These are phyloP conservation scores for Liposcelis brunnea DNA, from an alignment of 2,888 invertebrate genomes.

Conservation along the genomic window DNA sequence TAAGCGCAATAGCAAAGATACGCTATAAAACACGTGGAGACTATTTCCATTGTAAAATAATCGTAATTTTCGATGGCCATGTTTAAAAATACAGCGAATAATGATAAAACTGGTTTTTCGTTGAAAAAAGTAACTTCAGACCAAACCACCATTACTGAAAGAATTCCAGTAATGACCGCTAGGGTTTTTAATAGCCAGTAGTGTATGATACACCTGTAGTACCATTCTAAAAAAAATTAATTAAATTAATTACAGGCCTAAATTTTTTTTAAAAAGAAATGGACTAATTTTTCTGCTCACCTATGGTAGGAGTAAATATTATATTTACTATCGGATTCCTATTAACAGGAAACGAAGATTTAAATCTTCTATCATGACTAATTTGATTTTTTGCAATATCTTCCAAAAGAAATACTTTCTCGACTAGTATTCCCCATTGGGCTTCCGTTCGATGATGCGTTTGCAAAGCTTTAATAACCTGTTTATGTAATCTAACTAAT, in stretches of 20 bases:
- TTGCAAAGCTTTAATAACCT: constrained; percentile 80
- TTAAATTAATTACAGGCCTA: constrained; percentile 8
- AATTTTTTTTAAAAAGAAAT: constrained; percentile 3
- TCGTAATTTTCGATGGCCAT: constrained; percentile 65
- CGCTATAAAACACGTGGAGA: constrained; percentile 79
- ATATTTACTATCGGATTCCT: constrained; percentile 38
- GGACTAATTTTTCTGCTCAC: constrained; percentile 25
- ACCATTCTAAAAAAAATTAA: constrained; percentile 61
- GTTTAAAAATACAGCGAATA: constrained; percentile 89
- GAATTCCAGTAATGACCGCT: constrained; percentile 50
- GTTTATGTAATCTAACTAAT: constrained; percentile 76
- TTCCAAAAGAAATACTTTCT: constrained; percentile 64
- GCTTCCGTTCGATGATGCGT: constrained; percentile 86
- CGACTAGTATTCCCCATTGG: constrained; percentile 77
- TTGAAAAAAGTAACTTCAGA: constrained; percentile 98
- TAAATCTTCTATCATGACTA: constrained; percentile 38
- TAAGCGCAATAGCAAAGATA: constrained; percentile 97
- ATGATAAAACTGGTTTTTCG: constrained; percentile 75
- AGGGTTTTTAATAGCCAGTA: constrained; percentile 57
- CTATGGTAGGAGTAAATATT: constrained; percentile 47
- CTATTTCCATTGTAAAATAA: constrained; percentile 87
- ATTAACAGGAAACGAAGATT: constrained; percentile 51
- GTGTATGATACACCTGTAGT: constrained; percentile 78
- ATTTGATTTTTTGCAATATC: constrained; percentile 67
- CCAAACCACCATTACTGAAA: constrained; percentile 93